Conservation (phyloP, 1,140 invertebrate species). For the Globodera rostochiensis region DNA sequence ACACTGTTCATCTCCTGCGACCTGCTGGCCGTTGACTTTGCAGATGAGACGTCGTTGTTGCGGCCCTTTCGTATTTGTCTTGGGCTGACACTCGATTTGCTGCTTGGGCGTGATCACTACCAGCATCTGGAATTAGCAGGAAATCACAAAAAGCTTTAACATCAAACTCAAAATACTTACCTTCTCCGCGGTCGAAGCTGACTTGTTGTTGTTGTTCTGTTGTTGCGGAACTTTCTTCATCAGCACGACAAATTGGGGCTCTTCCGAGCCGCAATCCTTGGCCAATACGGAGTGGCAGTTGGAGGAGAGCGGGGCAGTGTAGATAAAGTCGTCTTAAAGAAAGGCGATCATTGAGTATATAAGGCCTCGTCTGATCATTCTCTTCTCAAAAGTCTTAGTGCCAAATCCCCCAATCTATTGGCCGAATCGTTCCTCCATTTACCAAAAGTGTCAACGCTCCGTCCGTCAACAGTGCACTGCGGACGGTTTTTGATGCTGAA, state of each 20-base stretch:
- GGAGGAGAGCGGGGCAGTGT: constrained; percentile 18
- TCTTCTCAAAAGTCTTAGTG: too few species aligned
- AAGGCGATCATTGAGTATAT: not conserved
- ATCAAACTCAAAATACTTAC: not conserved
- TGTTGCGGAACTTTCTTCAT: constrained; percentile 38
- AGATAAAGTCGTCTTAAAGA: constrained; percentile 24
- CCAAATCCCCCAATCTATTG: too few species aligned
- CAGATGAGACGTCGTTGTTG: constrained; percentile 4
- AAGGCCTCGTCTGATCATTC: not conserved
- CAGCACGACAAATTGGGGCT: constrained; percentile 41
- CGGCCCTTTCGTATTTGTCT: not conserved
- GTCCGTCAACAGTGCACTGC: constrained; percentile 35
- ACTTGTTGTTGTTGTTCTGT: constrained; percentile 16
- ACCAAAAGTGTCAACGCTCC: constrained; percentile 29
- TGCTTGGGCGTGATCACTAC: constrained; percentile 40
- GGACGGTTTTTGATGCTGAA: constrained; percentile 20
- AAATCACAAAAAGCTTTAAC: not conserved
- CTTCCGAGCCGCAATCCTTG: constrained; percentile 39
- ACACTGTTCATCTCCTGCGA: not conserved
- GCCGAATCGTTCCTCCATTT: not conserved
- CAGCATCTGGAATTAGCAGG: constrained; percentile 24
- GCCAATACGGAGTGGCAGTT: constrained; percentile 45
- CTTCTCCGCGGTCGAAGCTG: not conserved
- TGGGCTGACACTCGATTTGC: constrained; percentile 38
- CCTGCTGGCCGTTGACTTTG: constrained; percentile 25